Conservation (phyloP, 2,113 vertebrate species). For the Sisor rabdophorus region DNA sequence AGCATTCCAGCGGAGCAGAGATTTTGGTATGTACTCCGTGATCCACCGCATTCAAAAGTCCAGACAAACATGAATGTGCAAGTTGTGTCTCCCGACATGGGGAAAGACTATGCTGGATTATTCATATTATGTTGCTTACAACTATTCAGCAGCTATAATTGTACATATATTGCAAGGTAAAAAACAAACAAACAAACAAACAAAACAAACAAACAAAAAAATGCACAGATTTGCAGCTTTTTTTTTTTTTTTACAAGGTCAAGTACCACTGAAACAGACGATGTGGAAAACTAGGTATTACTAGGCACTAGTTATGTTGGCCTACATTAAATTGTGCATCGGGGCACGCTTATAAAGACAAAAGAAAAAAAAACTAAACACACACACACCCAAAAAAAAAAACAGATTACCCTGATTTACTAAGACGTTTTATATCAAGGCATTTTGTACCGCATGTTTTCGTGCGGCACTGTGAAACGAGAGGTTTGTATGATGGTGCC, state of each 20-base stretch:
- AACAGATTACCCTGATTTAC: conserved; percentile 74
- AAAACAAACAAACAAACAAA: conserved; percentile 57
- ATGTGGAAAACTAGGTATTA: conserved; percentile 72
- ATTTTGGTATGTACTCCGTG: conserved; percentile 63
- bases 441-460: conserved; percentile 63
- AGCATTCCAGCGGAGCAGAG: conserved; percentile 40
- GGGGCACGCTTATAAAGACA: conserved; percentile 66
- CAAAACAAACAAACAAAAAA: neutral
- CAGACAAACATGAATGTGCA: conserved; percentile 75
- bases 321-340: conserved; percentile 67
- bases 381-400: conserved; percentile 53
- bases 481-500: conserved; percentile 20
- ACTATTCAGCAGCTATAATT: conserved; percentile 67
- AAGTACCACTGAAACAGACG: conserved; percentile 76
- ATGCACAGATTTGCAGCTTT: conserved; percentile 69
- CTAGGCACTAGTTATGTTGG: conserved; percentile 75
- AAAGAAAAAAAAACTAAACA: conserved; percentile 54
- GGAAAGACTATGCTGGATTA: conserved; percentile 69
- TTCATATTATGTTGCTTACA: conserved; percentile 70
- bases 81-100: conserved; percentile 68
- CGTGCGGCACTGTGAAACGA: conserved; percentile 55
- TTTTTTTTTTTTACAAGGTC: conserved; percentile 62
- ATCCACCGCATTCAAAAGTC: conserved; percentile 65
- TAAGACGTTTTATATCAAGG: conserved; percentile 72
- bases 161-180: conserved; percentile 75